Base-by-base conservation (phyloP, 1,140 invertebrate genomes). In the Schlechtendalia chinensis region DNA sequence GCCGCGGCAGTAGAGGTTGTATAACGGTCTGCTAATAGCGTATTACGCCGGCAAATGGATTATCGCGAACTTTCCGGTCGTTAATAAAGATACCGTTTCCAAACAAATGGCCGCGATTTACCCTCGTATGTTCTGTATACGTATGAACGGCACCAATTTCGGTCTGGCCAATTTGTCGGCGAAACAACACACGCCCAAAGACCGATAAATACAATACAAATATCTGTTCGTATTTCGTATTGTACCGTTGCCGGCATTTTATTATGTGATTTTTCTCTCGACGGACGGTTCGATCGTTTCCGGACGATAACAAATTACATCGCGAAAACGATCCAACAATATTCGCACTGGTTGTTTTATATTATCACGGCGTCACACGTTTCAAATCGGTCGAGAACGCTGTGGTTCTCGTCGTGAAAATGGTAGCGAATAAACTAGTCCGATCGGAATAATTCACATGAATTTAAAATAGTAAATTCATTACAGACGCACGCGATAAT, bases 21-120 rank as follows among this genome's bases (percentile, higher is more conserved):
- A 71, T 71, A 71, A 71, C 67, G 67, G 67, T 71, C 67, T 53
- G 67, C 67, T 71, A 71, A 71, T 71, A 71, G 67, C 67, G 27
- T 71, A 53, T 53, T 71, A 71, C 65, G 16, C 24, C 14, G 47
- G 67, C 67, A 53, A 71, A 71, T 53, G 67, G 45, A 71, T 71
- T 71, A 53, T 45, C 11, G 47, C 47, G 67, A 53, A 71, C 45
- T 71, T 71, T 71, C 67, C 67, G 67, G 67, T 71, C 67, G 67
- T 71, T 71, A 71, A 71, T 71, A 71, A 71, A 71, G 67, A 71
- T 27, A 71, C 67, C 45, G 22, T 32, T 69, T 45, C 22, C 19
- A 53, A 71, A 53, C 67, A 27, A 71, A 71, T 53, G 67, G 45
- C 45, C 47, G 24, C 47, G 47, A 71, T 71, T 71, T 53, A 29